phyloP scores from a whole-genome alignment of 2,113 vertebrate genomes.

The Notarius lentiginosus region DNA sequence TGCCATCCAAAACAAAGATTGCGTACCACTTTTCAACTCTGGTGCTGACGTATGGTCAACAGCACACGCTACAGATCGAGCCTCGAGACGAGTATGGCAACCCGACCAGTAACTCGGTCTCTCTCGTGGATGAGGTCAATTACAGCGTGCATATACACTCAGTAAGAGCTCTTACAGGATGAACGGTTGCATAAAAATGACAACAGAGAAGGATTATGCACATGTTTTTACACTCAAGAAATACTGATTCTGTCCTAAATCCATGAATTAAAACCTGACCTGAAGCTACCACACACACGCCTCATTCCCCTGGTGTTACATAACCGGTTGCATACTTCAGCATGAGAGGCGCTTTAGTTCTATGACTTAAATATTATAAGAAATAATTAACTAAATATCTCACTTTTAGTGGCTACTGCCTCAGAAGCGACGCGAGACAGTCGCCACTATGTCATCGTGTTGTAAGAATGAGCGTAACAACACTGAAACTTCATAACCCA shows the following conservation, averaged over 20 bases:
- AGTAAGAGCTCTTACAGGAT: slow-evolving; percentile 60
- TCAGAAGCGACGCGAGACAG: too few relatives aligned
- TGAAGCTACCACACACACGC: not conserved
- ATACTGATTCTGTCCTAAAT: not conserved
- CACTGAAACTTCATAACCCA: too few relatives aligned
- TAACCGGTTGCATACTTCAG: not conserved
- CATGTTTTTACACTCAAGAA: not conserved
- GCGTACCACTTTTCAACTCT: slow-evolving; percentile 96
- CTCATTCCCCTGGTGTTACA: not conserved
- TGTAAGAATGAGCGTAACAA: too few relatives aligned
- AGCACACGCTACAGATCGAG: slow-evolving; percentile 92
- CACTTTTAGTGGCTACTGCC: too few relatives aligned
- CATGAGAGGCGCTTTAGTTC: not conserved
- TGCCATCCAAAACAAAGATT: slow-evolving; percentile 98
- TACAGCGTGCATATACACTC: slow-evolving; percentile 80
- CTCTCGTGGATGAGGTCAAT: slow-evolving; percentile 86
- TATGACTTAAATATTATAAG: not conserved
- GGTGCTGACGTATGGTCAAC: slow-evolving; percentile 88
- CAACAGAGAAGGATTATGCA: not conserved
- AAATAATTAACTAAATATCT: not conserved
- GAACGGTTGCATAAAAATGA: not conserved
- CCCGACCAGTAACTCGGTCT: slow-evolving; percentile 89
- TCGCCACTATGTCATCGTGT: too few relatives aligned
- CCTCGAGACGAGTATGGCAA: slow-evolving; percentile 97
- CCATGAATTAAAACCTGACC: not conserved